Conservation (phyloP, 2,888 invertebrate species). For the Calameuta idolon region DNA sequence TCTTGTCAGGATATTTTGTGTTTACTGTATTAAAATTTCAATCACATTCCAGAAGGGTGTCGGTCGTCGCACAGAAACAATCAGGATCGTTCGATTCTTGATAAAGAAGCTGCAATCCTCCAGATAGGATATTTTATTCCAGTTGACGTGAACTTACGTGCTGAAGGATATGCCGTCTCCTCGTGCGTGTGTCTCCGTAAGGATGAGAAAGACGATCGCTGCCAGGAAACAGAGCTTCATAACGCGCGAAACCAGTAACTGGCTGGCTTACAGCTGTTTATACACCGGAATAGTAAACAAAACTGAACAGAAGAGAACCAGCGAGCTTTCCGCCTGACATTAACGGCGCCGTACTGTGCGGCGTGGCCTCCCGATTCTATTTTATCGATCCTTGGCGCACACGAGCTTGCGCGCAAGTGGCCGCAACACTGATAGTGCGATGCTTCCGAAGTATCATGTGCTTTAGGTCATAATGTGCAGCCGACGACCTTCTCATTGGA, state of each 20-base stretch:
- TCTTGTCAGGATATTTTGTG: neutral
- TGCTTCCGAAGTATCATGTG: neutral
- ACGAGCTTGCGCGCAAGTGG: constrained; percentile 32
- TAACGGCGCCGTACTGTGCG: constrained; percentile 51
- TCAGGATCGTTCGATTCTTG: neutral
- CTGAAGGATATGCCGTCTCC: constrained; percentile 53
- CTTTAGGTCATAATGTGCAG: neutral
- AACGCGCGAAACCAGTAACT: constrained; percentile 16
- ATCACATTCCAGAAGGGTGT: neutral
- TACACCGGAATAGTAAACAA: neutral
- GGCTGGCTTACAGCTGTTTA: neutral
- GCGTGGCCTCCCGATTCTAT: constrained; percentile 16
- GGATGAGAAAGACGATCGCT: constrained; percentile 48
- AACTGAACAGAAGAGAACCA: constrained; percentile 46
- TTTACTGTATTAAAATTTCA: neutral
- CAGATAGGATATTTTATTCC: neutral
- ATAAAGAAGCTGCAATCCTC: neutral
- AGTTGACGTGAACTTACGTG: constrained; percentile 50
- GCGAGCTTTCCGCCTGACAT: constrained; percentile 63
- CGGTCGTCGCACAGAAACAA: neutral
- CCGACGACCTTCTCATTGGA: neutral
- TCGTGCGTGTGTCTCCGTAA: constrained; percentile 47
- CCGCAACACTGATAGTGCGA: constrained; percentile 51
- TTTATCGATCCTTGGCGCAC: constrained; percentile 29
- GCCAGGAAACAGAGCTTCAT: constrained; percentile 52